Percentiles rank a stretch among this genome's conserved stretches.
These are phyloP conservation scores for Spea hammondii DNA, from an alignment of 2,797 vertebrate genomes.

Conservation along the genomic window DNA sequence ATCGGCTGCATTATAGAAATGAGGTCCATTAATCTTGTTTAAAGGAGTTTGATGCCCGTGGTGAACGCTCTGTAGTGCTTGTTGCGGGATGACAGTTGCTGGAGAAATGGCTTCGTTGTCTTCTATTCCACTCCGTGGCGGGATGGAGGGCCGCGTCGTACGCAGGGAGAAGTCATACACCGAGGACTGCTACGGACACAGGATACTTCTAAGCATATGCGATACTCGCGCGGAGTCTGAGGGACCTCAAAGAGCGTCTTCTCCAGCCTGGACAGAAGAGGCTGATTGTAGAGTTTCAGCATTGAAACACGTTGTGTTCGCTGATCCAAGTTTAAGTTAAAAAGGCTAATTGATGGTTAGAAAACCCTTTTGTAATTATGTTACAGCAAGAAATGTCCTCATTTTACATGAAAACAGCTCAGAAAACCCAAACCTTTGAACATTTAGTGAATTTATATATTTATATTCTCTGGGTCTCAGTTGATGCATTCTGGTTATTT, in stretches of 20 bases:
- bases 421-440: too few relatives aligned
- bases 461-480: too few relatives aligned
- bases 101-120: slow-evolving; percentile 42
- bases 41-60: slow-evolving; percentile 40
- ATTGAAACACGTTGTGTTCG: too few relatives aligned
- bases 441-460: too few relatives aligned
- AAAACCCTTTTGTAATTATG: too few relatives aligned
- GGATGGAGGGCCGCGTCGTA: slow-evolving; percentile 2
- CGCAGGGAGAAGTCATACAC: slow-evolving; percentile 11
- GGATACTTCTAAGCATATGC: slow-evolving; percentile 31
- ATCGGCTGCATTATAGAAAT: slow-evolving; percentile 34
- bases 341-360: too few relatives aligned
- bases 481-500: too few relatives aligned
- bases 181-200: slow-evolving; percentile 25
- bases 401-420: too few relatives aligned
- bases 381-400: too few relatives aligned
- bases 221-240: background rate
- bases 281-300: background rate
- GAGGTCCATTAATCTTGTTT: slow-evolving; percentile 45
- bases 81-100: slow-evolving; percentile 34
- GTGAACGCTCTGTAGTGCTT: slow-evolving; percentile 26
- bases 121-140: slow-evolving; percentile 22
- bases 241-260: background rate
- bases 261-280: background rate
- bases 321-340: too few relatives aligned